Base-by-base conservation (phyloP, 1,140 invertebrate genomes). In the Catajapyx aquilonaris region DNA sequence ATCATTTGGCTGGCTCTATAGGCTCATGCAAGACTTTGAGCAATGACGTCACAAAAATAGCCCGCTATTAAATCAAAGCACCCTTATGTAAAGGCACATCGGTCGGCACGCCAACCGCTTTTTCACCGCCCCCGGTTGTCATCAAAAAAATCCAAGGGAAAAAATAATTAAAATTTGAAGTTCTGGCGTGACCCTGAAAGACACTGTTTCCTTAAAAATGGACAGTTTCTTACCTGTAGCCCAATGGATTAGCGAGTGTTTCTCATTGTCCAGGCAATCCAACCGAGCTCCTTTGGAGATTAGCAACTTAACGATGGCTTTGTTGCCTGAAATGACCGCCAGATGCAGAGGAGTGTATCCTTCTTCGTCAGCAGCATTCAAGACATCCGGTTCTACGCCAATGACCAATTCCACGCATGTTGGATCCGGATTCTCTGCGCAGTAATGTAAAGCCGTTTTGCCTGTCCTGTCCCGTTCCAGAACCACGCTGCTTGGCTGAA, bases 231-330 rank as follows among this genome's bases (percentile, higher is more conserved):
- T 57, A 90, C 90, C 88, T 45, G 86, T 90, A 3, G 93, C 91
- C 93, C 93, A 98, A 57, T 98, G 93, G 11, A 94, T 74, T n/a
- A 85, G 77, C 2, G 88, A 90, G 53, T 98, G 93, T 35, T 79
- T 74, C 54, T 97, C 91, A 50, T 84, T 74, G 57, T 97, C 93
- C 36, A 79, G 65, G 22, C 76, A 74, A 53, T 83, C 79, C 31
- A 95, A 72, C 50, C 93, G 77, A 7, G 88, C 87, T 18, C 76
- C 73, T 40, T 76, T 76, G 11, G 76, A 71, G 31, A 88, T 53
- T 4, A 91, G 59, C 19, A 79, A 76, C 37, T 77, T 75, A 31
- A 86, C 76, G 38, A 88, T 66, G 17, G 75, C 71, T 45, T 74
- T 71, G 52, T 85, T 84, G 9, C 86, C 86, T 41, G 85, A 80